Evolutionary conservation across 2,888 invertebrate genomes (phyloP), one percentile per base, ranked within the genome.

Genomic region (Laspeyria flexula): DNA sequence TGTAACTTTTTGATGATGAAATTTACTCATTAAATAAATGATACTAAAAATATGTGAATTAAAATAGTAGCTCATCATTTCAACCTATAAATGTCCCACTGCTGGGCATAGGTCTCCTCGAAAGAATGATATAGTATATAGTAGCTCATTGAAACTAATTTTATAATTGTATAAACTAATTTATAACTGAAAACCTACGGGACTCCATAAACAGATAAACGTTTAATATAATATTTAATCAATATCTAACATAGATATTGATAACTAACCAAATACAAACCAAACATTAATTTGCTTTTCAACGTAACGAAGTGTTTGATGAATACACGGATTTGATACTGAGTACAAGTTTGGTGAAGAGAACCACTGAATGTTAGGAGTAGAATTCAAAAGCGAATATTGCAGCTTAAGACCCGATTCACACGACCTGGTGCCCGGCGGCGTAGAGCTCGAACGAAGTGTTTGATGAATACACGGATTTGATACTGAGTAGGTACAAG

Each of bases 331-430:
- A 27, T 41, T 39, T 27, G 30, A 29, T 29, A 12, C 3, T 11
- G 15, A 9, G 13, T 33, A 31, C 23, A 43, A 38, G 11, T 33
- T 37, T 15, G 23, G 11, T 31, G 16, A 30, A 44, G 10, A 10
- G 42, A 43, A n/a, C 18, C 15, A 23, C 11, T 9, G 39, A 52
- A 49, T 43, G n/a, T 27, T 30, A 31, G 12, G 18, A 45, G 40
- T 55, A 53, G n/a, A 11, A 60, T 49, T 45, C 30, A 48, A 46
- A 51, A 48, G 48, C 39, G 43, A 51, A 56, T 65, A 54, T 60
- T 48, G 45, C 30, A 50, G 50, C 44, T 60, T 30, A 50, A 56
- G 35, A 38, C 31, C 29, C 39, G 30, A 29, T 46, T 37, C 61
- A 51, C 40, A 54, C 37, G 34, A 18, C 25, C n/a, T n/a, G n/a